phyloP scores from a whole-genome alignment of 2,888 invertebrate genomes.

The Hyles lineata region DNA sequence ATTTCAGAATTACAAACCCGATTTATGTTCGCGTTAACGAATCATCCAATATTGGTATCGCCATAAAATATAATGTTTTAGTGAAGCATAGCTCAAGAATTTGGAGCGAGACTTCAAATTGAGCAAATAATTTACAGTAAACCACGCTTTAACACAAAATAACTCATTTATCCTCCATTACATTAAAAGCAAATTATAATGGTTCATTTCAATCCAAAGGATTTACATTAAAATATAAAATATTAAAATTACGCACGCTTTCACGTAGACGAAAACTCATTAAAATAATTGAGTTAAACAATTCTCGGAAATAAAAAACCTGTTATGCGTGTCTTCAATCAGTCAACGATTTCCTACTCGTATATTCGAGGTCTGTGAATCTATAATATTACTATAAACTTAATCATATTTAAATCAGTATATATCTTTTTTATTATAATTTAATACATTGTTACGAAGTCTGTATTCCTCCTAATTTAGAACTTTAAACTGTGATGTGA shows the following conservation, averaged over 20 bases:
- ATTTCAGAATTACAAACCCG: conserved; percentile 29
- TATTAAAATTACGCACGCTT: neutral
- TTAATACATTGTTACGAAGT: too few species aligned
- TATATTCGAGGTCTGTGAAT: neutral
- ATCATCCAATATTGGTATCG: conserved; percentile 21
- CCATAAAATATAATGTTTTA: conserved; percentile 5
- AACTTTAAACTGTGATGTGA: too few species aligned
- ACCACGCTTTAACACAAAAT: neutral
- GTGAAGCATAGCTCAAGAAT: neutral
- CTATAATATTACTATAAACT: too few species aligned
- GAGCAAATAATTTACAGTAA: neutral
- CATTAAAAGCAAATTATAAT: neutral
- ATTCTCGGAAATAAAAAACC: neutral
- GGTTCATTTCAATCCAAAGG: neutral
- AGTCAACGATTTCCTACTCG: neutral
- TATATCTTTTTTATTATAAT: too few species aligned
- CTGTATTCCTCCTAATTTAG: too few species aligned
- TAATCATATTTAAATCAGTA: too few species aligned
- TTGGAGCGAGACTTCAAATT: neutral
- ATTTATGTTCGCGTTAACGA: conserved; percentile 22
- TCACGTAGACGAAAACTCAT: neutral
- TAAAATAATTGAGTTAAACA: neutral
- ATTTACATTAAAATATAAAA: neutral
- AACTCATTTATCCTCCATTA: neutral
- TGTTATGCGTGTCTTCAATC: neutral